Percentiles rank a stretch among this genome's conserved stretches.
Evolutionary conservation across 1,140 invertebrate genomes (phyloP).

Genomic region (Asobara japonica): DNA sequence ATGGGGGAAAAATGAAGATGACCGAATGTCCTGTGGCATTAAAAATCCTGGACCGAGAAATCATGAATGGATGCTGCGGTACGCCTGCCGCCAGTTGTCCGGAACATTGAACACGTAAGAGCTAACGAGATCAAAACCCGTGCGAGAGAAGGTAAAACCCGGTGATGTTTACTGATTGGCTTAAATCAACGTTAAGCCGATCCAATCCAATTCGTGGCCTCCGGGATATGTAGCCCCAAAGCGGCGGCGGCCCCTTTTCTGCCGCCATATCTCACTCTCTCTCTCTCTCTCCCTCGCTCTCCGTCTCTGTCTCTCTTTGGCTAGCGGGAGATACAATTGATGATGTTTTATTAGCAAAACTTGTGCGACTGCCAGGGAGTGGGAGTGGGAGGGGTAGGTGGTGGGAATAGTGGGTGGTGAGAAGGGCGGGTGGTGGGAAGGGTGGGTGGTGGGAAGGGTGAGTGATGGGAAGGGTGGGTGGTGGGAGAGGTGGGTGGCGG

Average conservation of each 20-base stretch:
- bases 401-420: too few relatives aligned
- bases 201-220: constrained; percentile 57
- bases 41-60: background rate
- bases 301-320: too few relatives aligned
- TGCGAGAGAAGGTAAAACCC: constrained; percentile 40
- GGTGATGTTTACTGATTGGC: constrained; percentile 66
- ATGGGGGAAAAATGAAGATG: background rate
- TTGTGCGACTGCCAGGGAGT: too few relatives aligned
- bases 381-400: too few relatives aligned
- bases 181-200: constrained; percentile 68
- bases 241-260: constrained; percentile 48
- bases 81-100: constrained; percentile 40
- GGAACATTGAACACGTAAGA: constrained; percentile 65
- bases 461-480: too few relatives aligned
- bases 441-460: too few relatives aligned
- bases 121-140: constrained; percentile 63
- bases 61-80: constrained; percentile 32
- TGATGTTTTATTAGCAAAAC: too few relatives aligned
- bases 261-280: constrained; percentile 38
- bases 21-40: constrained; percentile 13
- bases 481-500: too few relatives aligned
- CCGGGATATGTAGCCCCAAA: constrained; percentile 34
- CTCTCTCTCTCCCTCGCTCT: too few relatives aligned
- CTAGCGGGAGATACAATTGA: too few relatives aligned
- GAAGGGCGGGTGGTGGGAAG: too few relatives aligned